A percentile compares a stretch with the other conserved stretches of the same genome.
Evolutionary conservation across 2,797 vertebrate species (phyloP).

Genomic region (Fistularia tabacaria): DNA sequence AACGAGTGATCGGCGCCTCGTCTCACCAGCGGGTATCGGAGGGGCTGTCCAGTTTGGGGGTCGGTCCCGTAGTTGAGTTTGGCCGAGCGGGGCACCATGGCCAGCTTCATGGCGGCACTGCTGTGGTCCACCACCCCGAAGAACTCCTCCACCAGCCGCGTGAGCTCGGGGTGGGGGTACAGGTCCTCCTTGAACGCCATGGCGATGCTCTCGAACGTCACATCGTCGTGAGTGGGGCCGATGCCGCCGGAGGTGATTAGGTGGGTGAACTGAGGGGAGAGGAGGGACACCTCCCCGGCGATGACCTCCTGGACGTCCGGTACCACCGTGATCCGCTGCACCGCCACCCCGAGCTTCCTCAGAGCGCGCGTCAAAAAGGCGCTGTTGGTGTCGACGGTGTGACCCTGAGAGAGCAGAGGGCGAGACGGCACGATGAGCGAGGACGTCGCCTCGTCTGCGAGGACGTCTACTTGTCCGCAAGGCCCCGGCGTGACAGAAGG

Average conservation of each 20-base stretch:
- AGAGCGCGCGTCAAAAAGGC: slow-evolving; percentile 84
- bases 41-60: slow-evolving; percentile 68
- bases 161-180: slow-evolving; percentile 81
- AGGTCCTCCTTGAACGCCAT: slow-evolving; percentile 84
- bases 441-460: slow-evolving; percentile 9
- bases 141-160: slow-evolving; percentile 73
- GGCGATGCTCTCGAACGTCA: slow-evolving; percentile 90
- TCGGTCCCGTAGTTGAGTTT: slow-evolving; percentile 86
- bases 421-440: background rate
- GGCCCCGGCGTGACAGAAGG: slow-evolving; percentile 19
- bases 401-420: slow-evolving; percentile 73
- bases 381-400: slow-evolving; percentile 92
- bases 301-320: slow-evolving; percentile 85
- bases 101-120: slow-evolving; percentile 84
- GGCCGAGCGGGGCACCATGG: slow-evolving; percentile 82
- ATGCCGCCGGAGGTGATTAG: slow-evolving; percentile 92
- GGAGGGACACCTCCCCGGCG: slow-evolving; percentile 80
- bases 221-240: slow-evolving; percentile 93
- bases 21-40: slow-evolving; percentile 83
- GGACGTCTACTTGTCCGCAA: slow-evolving; percentile 14
- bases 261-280: slow-evolving; percentile 80
- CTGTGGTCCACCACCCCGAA: slow-evolving; percentile 64
- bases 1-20: too few species aligned
- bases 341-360: slow-evolving; percentile 83
- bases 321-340: slow-evolving; percentile 84